Conservation (phyloP, 1,140 invertebrate species). For the Heterodera carotae region DNA sequence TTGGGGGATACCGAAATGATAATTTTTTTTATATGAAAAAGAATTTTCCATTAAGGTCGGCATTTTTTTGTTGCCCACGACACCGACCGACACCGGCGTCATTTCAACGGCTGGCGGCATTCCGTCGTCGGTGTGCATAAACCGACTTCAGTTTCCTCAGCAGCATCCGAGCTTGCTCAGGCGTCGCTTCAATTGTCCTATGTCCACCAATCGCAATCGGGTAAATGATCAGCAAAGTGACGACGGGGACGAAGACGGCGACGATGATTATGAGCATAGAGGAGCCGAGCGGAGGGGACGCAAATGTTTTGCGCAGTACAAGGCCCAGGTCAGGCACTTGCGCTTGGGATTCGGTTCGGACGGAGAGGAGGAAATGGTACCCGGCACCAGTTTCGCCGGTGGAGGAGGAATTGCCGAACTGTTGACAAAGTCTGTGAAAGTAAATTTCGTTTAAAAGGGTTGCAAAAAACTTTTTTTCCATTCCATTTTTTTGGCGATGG, state of each 20-base stretch:
- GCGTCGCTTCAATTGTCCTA: constrained; percentile 1
- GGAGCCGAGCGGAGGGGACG: neutral
- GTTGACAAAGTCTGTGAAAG: neutral
- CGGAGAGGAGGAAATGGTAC: neutral
- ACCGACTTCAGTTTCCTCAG: constrained; percentile 26
- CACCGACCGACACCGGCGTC: neutral
- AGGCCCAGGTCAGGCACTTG: constrained; percentile 26
- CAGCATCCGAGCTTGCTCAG: constrained; percentile 13
- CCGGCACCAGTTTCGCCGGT: neutral
- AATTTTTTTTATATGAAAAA: neutral
- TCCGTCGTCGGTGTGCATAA: constrained; percentile 11
- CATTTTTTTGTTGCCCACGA: constrained; percentile 11
- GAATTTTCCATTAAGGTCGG: constrained; percentile 1
- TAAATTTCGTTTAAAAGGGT: too few species aligned
- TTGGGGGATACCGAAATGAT: neutral
- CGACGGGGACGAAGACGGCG: neutral
- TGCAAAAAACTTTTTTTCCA: neutral
- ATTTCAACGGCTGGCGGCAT: neutral
- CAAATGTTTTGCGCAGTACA: constrained; percentile 20
- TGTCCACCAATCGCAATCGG: neutral
- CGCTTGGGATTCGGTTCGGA: constrained; percentile 14
- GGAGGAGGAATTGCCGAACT: constrained; percentile 26
- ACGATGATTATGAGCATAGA: neutral
- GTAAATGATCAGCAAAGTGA: neutral
- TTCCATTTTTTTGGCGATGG: neutral